phyloP scores from a whole-genome alignment of 2,888 invertebrate genomes.

The Sepioteuthis lessoniana region DNA sequence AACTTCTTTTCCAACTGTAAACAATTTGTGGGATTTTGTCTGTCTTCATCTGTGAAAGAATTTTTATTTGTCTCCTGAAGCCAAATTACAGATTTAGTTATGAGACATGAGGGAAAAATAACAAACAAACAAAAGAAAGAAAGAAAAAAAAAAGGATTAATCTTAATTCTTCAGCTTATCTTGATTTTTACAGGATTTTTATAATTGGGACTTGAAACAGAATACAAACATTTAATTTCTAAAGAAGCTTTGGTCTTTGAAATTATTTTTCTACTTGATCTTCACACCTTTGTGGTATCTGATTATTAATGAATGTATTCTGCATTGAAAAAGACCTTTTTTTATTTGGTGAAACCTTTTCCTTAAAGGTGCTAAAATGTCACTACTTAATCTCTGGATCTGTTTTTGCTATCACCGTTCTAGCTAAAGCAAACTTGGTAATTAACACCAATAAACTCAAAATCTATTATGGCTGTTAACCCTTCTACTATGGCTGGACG shows the following conservation, averaged over 20 bases:
- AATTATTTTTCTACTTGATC: background rate
- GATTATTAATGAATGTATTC: background rate
- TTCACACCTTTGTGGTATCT: background rate
- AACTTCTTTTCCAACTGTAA: background rate
- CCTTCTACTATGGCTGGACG: constrained; percentile 40
- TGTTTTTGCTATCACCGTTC: background rate
- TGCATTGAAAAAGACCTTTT: background rate
- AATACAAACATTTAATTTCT: background rate
- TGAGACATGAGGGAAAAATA: background rate
- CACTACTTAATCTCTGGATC: background rate
- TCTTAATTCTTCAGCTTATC: background rate
- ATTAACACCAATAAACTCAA: background rate
- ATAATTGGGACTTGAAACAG: background rate
- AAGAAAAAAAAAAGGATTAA: background rate
- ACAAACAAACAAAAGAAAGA: no score
- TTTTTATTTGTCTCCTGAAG: background rate
- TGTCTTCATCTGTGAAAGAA: background rate
- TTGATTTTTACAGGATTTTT: background rate
- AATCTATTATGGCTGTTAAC: background rate
- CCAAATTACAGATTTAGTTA: background rate
- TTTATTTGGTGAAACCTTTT: background rate
- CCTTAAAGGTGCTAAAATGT: background rate
- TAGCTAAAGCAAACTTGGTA: background rate
- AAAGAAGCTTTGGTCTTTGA: background rate
- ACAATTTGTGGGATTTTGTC: background rate